A percentile compares a stretch with the other conserved stretches of the same genome.
phyloP scores from a whole-genome alignment of 1,140 invertebrate genomes.

The Popillia japonica region DNA sequence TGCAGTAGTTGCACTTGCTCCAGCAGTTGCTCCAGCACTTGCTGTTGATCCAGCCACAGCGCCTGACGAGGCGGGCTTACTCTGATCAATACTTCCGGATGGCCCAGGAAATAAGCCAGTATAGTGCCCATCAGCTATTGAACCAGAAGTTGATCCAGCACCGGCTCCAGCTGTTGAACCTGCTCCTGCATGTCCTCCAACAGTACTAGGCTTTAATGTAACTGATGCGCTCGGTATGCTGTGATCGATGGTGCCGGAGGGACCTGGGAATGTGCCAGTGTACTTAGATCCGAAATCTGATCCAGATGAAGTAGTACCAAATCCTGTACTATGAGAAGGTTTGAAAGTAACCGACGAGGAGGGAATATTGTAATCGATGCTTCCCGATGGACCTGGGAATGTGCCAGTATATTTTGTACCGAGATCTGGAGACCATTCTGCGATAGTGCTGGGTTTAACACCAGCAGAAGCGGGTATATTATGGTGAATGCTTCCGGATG shows the following conservation, averaged over 20 bases:
- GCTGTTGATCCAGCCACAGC: slow-evolving; percentile 16
- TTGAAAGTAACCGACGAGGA: not conserved
- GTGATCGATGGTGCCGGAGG: slow-evolving; percentile 40
- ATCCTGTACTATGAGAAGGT: not conserved
- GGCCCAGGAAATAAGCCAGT: slow-evolving; percentile 42
- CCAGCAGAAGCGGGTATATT: slow-evolving; percentile 31
- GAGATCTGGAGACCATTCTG: not conserved
- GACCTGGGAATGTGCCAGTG: slow-evolving; percentile 40
- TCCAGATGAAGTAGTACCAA: not conserved
- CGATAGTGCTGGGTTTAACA: not conserved
- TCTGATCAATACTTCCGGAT: slow-evolving; percentile 38
- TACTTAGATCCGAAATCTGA: not conserved
- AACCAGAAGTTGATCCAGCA: not conserved
- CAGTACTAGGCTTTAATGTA: not conserved
- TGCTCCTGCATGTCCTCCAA: not conserved
- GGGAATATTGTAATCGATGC: slow-evolving; percentile 39
- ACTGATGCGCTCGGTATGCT: slow-evolving; percentile 19
- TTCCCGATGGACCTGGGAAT: slow-evolving; percentile 42
- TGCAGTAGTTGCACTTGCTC: not conserved
- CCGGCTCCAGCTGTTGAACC: not conserved
- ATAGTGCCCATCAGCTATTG: slow-evolving; percentile 22
- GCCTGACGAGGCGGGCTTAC: slow-evolving; percentile 42
- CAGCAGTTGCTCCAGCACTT: no score
- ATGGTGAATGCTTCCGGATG: slow-evolving; percentile 40
- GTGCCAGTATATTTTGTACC: slow-evolving; percentile 17